phyloP scores from a whole-genome alignment of 2,888 invertebrate genomes.

The Drosophila fungiperda region DNA sequence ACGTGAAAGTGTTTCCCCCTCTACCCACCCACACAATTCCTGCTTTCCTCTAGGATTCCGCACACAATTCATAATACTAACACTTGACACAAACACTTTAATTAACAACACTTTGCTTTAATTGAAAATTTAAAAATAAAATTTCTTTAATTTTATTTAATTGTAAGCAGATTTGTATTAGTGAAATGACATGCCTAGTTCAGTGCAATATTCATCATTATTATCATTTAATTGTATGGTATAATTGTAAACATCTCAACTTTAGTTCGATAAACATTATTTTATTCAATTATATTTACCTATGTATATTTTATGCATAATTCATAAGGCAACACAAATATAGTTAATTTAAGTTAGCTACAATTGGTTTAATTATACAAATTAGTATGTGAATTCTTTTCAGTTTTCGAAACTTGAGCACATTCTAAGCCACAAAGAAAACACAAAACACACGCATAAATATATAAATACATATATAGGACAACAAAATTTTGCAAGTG shows the following conservation, averaged over 20 bases:
- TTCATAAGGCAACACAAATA: conserved; percentile 45
- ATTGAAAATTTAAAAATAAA: conserved; percentile 46
- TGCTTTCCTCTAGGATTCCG: conserved; percentile 28
- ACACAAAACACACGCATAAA: conserved; percentile 28
- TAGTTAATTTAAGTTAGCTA: conserved; percentile 74
- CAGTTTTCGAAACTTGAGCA: conserved; percentile 64
- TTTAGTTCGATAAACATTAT: conserved; percentile 49
- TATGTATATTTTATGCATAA: conserved; percentile 21
- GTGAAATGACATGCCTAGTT: conserved; percentile 73
- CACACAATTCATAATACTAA: conserved; percentile 14
- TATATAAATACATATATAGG: conserved; percentile 27
- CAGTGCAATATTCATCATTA: conserved; percentile 71
- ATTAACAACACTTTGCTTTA: conserved; percentile 34
- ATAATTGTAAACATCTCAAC: conserved; percentile 51
- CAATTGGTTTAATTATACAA: conserved; percentile 59
- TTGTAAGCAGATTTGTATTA: conserved; percentile 56
- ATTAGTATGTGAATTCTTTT: conserved; percentile 34
- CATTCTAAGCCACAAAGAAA: conserved; percentile 59
- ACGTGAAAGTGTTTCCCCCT: conserved; percentile 63
- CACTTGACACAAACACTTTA: conserved; percentile 20
- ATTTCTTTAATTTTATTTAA: conserved; percentile 45
- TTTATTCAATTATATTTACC: conserved; percentile 40
- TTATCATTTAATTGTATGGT: conserved; percentile 44
- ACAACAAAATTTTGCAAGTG: conserved; percentile 23
- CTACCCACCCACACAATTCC: neutral